Conservation (phyloP, 2,113 vertebrate species). For the Bothrops jararaca region DNA sequence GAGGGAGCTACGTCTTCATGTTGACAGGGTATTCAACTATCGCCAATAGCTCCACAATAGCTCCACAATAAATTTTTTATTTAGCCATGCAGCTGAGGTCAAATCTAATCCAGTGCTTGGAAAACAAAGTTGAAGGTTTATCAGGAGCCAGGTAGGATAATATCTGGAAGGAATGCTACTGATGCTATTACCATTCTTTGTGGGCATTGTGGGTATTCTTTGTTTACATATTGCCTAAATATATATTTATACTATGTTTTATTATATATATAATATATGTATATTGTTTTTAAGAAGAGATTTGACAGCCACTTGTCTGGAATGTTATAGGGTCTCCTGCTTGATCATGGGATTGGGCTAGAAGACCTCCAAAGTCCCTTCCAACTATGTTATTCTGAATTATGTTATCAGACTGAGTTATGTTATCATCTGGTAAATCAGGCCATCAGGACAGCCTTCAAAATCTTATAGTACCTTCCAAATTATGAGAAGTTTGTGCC, state of each 20-base stretch:
- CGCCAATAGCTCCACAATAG: background rate
- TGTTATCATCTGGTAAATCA: background rate
- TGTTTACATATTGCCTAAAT: too few species aligned
- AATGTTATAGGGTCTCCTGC: background rate
- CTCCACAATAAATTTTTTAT: background rate
- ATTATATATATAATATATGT: background rate
- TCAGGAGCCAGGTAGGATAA: background rate
- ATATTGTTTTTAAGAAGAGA: background rate
- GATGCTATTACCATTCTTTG: background rate
- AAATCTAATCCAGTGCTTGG: background rate
- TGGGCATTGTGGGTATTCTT: background rate
- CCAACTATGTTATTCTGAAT: background rate
- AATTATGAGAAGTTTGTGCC: background rate
- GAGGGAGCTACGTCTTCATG: background rate
- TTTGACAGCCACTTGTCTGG: background rate
- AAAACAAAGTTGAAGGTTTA: background rate
- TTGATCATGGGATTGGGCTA: background rate
- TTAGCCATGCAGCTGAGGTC: background rate
- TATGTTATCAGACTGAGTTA: background rate
- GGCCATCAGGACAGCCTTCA: background rate
- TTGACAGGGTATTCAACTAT: background rate
- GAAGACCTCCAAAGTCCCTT: background rate
- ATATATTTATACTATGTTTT: too few species aligned
- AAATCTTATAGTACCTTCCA: background rate
- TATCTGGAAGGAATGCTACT: background rate